Conservation (phyloP, 2,888 invertebrate species). For the Tricholauxania praeusta region DNA sequence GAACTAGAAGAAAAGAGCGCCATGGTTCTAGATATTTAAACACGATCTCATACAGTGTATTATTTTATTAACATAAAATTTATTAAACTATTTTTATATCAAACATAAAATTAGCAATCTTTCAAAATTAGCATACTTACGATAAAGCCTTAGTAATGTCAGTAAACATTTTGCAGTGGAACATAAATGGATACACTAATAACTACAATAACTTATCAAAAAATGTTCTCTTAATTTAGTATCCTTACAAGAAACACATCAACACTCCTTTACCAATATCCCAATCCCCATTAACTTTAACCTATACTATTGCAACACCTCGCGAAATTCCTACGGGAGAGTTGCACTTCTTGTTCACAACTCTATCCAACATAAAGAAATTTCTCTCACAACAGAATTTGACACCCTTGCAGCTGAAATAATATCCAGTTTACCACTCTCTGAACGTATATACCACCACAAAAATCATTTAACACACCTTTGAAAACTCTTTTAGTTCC, state of each 20-base stretch:
- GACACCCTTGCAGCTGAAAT: conserved; percentile 18
- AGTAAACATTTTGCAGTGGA: conserved; percentile 20
- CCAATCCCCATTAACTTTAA: background rate
- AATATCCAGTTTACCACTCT: conserved; percentile 25
- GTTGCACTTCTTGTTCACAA: conserved; percentile 35
- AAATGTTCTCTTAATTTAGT: background rate
- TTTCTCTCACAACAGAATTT: conserved; percentile 1
- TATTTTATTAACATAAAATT: no score
- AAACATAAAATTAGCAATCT: no score
- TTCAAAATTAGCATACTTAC: no score
- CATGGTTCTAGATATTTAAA: no score
- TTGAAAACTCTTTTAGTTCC: background rate
- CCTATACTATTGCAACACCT: background rate
- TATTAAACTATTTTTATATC: no score
- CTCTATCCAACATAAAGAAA: conserved; percentile 31
- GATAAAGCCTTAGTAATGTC: no score
- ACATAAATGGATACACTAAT: no score
- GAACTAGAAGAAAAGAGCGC: no score
- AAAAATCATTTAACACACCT: conserved; percentile 11
- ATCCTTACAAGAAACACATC: conserved; percentile 8
- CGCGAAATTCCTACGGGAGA: conserved; percentile 24
- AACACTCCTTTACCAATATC: background rate
- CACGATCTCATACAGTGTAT: no score
- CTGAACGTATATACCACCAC: conserved; percentile 30
- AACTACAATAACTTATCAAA: conserved; percentile 3